Percentiles rank a stretch among this genome's conserved stretches.
These are phyloP conservation scores for Dasysyrphus tricinctus DNA, from an alignment of 2,888 invertebrate genomes.

Conservation along the genomic window DNA sequence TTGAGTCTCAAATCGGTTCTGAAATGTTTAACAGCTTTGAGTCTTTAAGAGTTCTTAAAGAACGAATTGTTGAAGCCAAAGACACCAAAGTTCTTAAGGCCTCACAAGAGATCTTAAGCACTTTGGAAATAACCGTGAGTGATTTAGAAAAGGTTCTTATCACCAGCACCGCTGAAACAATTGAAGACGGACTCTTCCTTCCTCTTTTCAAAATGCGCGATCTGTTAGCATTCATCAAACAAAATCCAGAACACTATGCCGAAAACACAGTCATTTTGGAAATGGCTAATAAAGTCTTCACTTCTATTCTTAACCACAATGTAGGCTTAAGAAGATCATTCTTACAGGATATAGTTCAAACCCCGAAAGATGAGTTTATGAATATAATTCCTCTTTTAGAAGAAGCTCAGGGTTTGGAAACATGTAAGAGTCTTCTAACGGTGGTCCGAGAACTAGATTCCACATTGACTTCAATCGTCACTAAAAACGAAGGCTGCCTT, in stretches of 20 bases:
- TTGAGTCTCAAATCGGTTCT: constrained; percentile 21
- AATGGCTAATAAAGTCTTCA: constrained; percentile 73
- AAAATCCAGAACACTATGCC: constrained; percentile 18
- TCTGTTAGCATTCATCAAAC: constrained; percentile 72
- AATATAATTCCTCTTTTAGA: constrained; percentile 71
- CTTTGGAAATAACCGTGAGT: constrained; percentile 71
- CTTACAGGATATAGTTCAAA: constrained; percentile 77
- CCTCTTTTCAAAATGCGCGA: constrained; percentile 78
- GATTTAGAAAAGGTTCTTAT: constrained; percentile 75
- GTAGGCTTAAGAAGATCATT: constrained; percentile 76
- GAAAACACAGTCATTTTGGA: constrained; percentile 55
- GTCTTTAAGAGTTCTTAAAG: constrained; percentile 43
- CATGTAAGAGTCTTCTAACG: constrained; percentile 53
- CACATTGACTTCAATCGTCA: constrained; percentile 54
- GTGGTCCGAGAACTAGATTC: constrained; percentile 49
- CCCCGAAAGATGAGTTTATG: constrained; percentile 70
- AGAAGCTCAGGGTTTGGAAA: constrained; percentile 46
- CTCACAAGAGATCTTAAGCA: constrained; percentile 65
- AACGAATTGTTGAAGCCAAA: constrained; percentile 37
- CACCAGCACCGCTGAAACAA: constrained; percentile 40
- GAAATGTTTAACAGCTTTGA: constrained; percentile 45
- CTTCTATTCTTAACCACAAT: constrained; percentile 76
- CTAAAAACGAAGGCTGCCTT: constrained; percentile 51
- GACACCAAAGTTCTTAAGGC: constrained; percentile 42
- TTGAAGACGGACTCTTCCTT: constrained; percentile 77